These are phyloP conservation scores for Pygoscelis adeliae DNA, from an alignment of 2,113 vertebrate species.

Conservation along the genomic window DNA sequence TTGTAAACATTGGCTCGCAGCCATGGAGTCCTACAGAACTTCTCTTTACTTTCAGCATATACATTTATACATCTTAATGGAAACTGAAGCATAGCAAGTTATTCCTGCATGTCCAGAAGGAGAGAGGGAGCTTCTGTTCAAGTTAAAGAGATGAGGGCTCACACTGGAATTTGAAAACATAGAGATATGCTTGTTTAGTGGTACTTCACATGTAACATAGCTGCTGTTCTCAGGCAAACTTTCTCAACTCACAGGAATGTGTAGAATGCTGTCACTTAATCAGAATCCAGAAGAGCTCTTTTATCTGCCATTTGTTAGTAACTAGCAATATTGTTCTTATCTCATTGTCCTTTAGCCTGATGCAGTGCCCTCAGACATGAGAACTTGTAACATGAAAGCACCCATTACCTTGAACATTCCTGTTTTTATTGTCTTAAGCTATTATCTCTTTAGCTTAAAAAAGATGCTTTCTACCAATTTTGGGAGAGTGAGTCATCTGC, in stretches of 20 bases:
- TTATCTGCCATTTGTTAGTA: constrained; percentile 82
- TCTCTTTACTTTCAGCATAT: constrained; percentile 73
- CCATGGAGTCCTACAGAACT: constrained; percentile 79
- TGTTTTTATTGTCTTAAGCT: constrained; percentile 36
- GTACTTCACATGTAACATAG: constrained; percentile 61
- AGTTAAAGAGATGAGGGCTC: constrained; percentile 24
- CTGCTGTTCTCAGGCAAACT: constrained; percentile 71
- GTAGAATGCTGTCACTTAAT: constrained; percentile 93
- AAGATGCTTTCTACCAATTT: constrained; percentile 19
- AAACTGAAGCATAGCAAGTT: constrained; percentile 37
- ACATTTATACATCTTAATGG: constrained; percentile 67
- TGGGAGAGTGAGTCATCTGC: neutral
- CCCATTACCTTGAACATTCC: constrained; percentile 69
- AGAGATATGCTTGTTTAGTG: constrained; percentile 72
- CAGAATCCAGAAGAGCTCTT: constrained; percentile 83
- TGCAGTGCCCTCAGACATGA: constrained; percentile 66
- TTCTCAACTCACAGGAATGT: constrained; percentile 91
- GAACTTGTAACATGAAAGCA: constrained; percentile 65
- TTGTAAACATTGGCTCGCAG: constrained; percentile 90
- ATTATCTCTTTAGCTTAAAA: constrained; percentile 26
- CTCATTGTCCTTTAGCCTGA: constrained; percentile 73
- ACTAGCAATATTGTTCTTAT: constrained; percentile 77
- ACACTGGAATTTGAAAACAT: constrained; percentile 65
- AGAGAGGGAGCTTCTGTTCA: constrained; percentile 60
- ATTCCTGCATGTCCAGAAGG: constrained; percentile 47